Conservation (phyloP, 1,140 invertebrate genomes). For the Zaprionus taronus region DNA sequence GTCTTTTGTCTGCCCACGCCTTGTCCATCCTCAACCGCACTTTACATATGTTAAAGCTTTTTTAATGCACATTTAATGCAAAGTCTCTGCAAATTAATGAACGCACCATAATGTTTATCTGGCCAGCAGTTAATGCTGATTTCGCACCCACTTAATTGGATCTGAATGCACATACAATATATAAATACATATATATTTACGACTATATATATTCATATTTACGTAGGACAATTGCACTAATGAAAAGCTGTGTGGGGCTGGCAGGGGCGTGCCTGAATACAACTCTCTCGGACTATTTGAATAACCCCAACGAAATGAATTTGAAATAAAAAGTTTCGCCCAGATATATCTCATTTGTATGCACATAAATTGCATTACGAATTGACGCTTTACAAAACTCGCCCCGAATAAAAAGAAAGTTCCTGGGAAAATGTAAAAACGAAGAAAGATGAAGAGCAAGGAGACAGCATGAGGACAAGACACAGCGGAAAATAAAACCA, state of each 20-base stretch:
- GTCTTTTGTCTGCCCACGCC: not conserved
- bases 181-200: not conserved
- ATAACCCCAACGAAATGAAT: conserved; percentile 38
- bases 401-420: conserved; percentile 1
- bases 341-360: conserved; percentile 50
- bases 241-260: conserved; percentile 14
- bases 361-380: conserved; percentile 61
- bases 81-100: conserved; percentile 23
- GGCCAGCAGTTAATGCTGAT: conserved; percentile 16
- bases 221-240: conserved; percentile 14
- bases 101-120: conserved; percentile 15
- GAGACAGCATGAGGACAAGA: conserved; percentile 13
- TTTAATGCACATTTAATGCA: conserved; percentile 39
- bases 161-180: conserved; percentile 10
- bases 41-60: conserved; percentile 14
- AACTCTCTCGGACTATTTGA: conserved; percentile 31
- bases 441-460: conserved; percentile 1
- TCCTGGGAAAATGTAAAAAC: not conserved
- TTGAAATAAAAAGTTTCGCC: conserved; percentile 37
- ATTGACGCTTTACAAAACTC: conserved; percentile 38
- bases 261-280: not conserved
- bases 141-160: conserved; percentile 35
- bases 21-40: not conserved
- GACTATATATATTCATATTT: not conserved
- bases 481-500: conserved; percentile 40